A percentile compares a stretch with the other conserved stretches of the same genome.
Conservation (phyloP, 2,888 invertebrate genomes). For the Limnephilus marmoratus region DNA sequence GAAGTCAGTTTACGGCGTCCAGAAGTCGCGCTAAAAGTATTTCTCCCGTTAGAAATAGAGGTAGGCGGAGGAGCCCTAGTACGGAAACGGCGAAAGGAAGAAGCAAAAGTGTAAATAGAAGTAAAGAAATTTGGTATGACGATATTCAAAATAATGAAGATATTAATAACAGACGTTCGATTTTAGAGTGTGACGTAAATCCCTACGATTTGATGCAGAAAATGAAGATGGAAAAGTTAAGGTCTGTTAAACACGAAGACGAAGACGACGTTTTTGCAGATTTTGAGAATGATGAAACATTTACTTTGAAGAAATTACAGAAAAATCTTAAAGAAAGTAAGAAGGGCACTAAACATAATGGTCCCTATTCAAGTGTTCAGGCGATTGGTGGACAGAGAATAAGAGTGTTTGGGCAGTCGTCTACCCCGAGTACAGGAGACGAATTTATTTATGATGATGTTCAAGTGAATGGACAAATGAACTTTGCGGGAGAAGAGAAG, state of each 20-base stretch:
- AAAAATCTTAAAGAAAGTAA: conserved; percentile 63
- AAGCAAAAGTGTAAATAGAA: conserved; percentile 76
- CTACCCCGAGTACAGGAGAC: conserved; percentile 72
- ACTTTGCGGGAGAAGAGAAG: conserved; percentile 57
- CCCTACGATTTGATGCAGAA: conserved; percentile 88
- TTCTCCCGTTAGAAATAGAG: conserved; percentile 78
- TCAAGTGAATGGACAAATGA: conserved; percentile 60
- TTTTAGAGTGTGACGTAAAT: conserved; percentile 89
- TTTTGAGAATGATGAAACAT: conserved; percentile 64
- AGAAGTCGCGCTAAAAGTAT: conserved; percentile 78
- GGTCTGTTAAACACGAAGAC: conserved; percentile 76
- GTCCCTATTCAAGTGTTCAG: conserved; percentile 77
- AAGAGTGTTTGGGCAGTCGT: conserved; percentile 78
- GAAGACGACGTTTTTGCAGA: conserved; percentile 74
- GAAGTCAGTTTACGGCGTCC: conserved; percentile 76
- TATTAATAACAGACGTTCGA: conserved; percentile 80
- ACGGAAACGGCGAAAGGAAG: conserved; percentile 72
- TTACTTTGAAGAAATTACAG: conserved; percentile 63
- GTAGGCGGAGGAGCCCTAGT: conserved; percentile 74
- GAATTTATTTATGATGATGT: conserved; percentile 74
- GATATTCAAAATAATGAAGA: conserved; percentile 70
- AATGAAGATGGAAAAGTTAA: conserved; percentile 72
- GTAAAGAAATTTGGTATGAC: conserved; percentile 75
- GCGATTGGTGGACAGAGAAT: conserved; percentile 85
- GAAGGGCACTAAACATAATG: conserved; percentile 67